These are phyloP conservation scores for Calliphora vomitoria DNA, from an alignment of 2,888 invertebrate genomes.

Conservation along the genomic window DNA sequence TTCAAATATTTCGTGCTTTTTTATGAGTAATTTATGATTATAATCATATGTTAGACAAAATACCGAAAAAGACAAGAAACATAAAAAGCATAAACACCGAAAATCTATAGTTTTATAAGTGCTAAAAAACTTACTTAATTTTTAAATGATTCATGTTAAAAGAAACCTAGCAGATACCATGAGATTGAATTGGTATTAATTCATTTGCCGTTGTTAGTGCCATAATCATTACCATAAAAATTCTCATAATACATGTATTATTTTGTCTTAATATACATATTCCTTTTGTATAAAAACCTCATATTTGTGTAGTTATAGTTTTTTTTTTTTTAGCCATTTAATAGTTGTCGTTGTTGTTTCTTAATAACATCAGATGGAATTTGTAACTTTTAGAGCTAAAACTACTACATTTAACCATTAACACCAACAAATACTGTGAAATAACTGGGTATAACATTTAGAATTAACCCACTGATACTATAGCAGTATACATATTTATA, in stretches of 20 bases:
- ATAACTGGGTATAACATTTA: slow-evolving; percentile 47
- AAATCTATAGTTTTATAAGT: background rate
- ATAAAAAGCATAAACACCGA: slow-evolving; percentile 22
- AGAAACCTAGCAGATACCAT: background rate
- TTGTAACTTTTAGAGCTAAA: slow-evolving; percentile 28
- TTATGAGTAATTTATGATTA: slow-evolving; percentile 62
- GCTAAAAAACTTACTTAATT: slow-evolving; percentile 11
- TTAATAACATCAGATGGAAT: slow-evolving; percentile 40
- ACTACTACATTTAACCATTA: slow-evolving; percentile 3
- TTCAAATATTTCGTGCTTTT: slow-evolving; percentile 52
- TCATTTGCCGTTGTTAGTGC: background rate
- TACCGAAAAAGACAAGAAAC: slow-evolving; percentile 15
- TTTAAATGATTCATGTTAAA: slow-evolving; percentile 26
- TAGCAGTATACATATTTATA: background rate
- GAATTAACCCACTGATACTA: slow-evolving; percentile 57
- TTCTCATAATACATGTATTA: slow-evolving; percentile 15
- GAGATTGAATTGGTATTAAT: background rate
- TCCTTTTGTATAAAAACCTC: background rate
- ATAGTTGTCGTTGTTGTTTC: slow-evolving; percentile 32
- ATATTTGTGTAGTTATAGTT: background rate
- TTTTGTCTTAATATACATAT: slow-evolving; percentile 20
- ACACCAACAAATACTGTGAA: background rate
- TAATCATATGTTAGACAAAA: slow-evolving; percentile 58
- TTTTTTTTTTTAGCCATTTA: slow-evolving; percentile 19
- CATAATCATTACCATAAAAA: slow-evolving; percentile 39